phyloP scores from a whole-genome alignment of 2,797 vertebrate genomes.

The Artibeus lituratus region DNA sequence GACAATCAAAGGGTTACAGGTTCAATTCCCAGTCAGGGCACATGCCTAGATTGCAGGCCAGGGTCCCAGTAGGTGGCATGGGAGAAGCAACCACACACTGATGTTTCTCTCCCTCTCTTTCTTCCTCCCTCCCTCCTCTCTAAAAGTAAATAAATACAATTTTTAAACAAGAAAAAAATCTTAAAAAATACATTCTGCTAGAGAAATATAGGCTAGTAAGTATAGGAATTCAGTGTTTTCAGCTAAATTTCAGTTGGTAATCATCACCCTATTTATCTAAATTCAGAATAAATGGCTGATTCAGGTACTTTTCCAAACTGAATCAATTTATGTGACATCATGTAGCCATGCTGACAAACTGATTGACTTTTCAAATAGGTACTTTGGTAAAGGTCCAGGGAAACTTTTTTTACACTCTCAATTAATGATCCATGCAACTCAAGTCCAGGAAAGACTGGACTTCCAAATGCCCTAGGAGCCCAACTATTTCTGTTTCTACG shows the following conservation, averaged over 20 bases:
- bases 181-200: neutral
- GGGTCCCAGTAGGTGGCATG: too few relatives aligned
- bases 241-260: neutral
- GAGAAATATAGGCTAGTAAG: neutral
- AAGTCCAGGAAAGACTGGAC: neutral
- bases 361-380: slow-evolving; percentile 35
- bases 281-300: slow-evolving; percentile 50
- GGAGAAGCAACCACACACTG: too few relatives aligned
- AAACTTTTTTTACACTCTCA: slow-evolving; percentile 23
- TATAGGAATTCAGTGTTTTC: neutral
- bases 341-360: slow-evolving; percentile 6
- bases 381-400: slow-evolving; percentile 12
- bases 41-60: too few relatives aligned
- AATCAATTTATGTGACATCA: slow-evolving; percentile 30
- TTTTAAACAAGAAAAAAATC: too few relatives aligned
- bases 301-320: slow-evolving; percentile 40
- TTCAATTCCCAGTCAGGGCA: too few relatives aligned
- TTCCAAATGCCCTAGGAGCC: slow-evolving; percentile 20
- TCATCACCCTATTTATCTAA: slow-evolving; percentile 53
- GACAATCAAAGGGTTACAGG: too few relatives aligned
- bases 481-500: slow-evolving; percentile 8
- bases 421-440: slow-evolving; percentile 57
- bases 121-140: too few relatives aligned
- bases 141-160: too few relatives aligned
- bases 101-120: too few relatives aligned